A percentile compares a stretch with the other conserved stretches of the same genome.
phyloP scores from a whole-genome alignment of 1,140 invertebrate genomes.

The Halictus rubicundus region DNA sequence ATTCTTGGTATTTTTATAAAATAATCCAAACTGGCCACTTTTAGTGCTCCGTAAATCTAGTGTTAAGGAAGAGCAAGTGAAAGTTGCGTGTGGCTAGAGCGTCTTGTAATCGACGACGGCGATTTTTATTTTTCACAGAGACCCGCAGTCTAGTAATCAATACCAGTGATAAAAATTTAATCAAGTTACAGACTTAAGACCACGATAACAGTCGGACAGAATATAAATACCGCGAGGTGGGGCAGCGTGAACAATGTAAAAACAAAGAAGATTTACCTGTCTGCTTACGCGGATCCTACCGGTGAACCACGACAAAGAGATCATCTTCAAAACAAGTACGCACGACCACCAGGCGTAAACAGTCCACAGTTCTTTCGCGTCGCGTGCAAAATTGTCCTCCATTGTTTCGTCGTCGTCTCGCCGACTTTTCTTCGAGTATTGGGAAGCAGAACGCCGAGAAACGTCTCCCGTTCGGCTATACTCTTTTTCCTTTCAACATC shows the following conservation, averaged over 20 bases:
- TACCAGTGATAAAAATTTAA: too few relatives aligned
- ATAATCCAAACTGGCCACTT: too few relatives aligned
- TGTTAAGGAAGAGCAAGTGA: too few relatives aligned
- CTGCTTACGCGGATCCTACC: conserved; percentile 65
- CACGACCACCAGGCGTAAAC: conserved; percentile 68
- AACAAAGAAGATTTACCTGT: conserved; percentile 59
- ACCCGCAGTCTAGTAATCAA: too few relatives aligned
- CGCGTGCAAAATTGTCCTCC: conserved; percentile 15
- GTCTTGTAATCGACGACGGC: too few relatives aligned
- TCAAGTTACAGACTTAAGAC: too few relatives aligned
- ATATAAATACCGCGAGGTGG: too few relatives aligned
- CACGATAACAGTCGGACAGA: too few relatives aligned
- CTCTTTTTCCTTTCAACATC: neutral
- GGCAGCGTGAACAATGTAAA: neutral
- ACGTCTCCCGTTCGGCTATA: neutral
- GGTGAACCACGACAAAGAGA: conserved; percentile 70
- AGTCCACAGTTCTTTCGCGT: conserved; percentile 50
- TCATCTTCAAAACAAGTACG: conserved; percentile 68
- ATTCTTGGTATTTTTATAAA: too few relatives aligned
- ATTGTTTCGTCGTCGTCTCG: conserved; percentile 26
- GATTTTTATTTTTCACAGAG: too few relatives aligned
- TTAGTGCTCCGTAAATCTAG: too few relatives aligned
- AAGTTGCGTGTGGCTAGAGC: too few relatives aligned
- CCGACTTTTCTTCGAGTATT: neutral
- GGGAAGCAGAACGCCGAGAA: conserved; percentile 2